These are phyloP conservation scores for Nephila pilipes DNA, from an alignment of 1,140 invertebrate species.

Conservation along the genomic window DNA sequence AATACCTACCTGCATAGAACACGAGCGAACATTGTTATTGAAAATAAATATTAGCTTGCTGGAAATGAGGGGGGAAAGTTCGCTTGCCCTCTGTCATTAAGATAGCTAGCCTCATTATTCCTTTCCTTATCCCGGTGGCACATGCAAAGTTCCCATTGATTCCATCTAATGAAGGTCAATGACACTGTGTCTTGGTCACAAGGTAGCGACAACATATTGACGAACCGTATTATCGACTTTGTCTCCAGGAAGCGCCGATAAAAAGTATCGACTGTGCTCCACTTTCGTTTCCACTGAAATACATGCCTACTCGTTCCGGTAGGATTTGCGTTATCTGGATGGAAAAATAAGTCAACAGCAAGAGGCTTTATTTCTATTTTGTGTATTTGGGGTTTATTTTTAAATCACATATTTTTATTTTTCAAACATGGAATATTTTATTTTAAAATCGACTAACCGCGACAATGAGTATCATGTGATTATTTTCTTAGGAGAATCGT, in stretches of 20 bases:
- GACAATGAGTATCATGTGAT: too few relatives aligned
- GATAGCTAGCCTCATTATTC: slow-evolving; percentile 17
- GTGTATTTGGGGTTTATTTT: too few relatives aligned
- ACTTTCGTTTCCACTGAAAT: not conserved
- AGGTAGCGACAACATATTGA: slow-evolving; percentile 64
- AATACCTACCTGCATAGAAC: not conserved
- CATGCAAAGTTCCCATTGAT: slow-evolving; percentile 71
- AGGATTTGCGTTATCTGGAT: too few relatives aligned
- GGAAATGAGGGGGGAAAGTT: not conserved
- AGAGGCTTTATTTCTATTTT: too few relatives aligned
- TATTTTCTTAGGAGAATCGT: too few relatives aligned
- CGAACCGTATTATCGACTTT: slow-evolving; percentile 57
- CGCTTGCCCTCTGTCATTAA: slow-evolving; percentile 2
- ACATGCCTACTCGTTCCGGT: too few relatives aligned
- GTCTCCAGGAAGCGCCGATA: slow-evolving; percentile 27
- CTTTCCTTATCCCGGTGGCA: slow-evolving; percentile 41
- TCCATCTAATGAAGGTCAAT: slow-evolving; percentile 59
- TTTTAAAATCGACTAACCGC: too few relatives aligned
- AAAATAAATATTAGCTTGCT: slow-evolving; percentile 48
- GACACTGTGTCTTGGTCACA: slow-evolving; percentile 70
- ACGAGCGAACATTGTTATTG: slow-evolving; percentile 10
- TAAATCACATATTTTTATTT: too few relatives aligned
- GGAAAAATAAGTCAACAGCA: too few relatives aligned
- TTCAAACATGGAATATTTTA: too few relatives aligned
- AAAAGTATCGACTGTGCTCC: not conserved